Conservation (phyloP, 2,888 invertebrate species). For the Agrotis segetum region DNA sequence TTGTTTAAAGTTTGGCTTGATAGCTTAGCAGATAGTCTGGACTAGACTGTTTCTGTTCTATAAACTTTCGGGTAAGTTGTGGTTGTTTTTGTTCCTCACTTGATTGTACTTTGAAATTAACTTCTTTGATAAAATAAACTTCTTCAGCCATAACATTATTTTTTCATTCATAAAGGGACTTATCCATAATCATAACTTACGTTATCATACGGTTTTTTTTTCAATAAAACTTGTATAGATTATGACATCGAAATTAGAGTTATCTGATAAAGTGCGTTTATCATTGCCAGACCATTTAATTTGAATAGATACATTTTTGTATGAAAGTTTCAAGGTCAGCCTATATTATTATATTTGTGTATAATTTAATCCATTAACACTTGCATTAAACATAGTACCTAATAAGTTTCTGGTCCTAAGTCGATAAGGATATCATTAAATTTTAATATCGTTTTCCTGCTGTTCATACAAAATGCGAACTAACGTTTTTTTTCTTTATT, state of each 20-base stretch:
- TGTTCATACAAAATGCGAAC: conserved; percentile 20
- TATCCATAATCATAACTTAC: neutral
- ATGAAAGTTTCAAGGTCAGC: conserved; percentile 52
- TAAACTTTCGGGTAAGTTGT: conserved; percentile 71
- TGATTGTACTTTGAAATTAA: conserved; percentile 12
- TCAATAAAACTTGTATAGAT: conserved; percentile 25
- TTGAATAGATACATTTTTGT: conserved; percentile 43
- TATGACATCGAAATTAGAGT: conserved; percentile 29
- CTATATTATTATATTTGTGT: conserved; percentile 10
- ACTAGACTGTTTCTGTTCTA: conserved; percentile 71
- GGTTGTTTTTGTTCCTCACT: conserved; percentile 11
- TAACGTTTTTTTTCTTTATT: neutral
- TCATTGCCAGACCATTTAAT: conserved; percentile 55
- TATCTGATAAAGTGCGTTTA: conserved; percentile 61
- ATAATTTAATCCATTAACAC: conserved; percentile 14
- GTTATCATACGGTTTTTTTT: conserved; percentile 11
- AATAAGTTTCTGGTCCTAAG: conserved; percentile 4
- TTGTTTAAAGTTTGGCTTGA: conserved; percentile 52
- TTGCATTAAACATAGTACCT: neutral
- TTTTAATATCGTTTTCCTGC: conserved; percentile 13
- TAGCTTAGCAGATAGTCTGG: conserved; percentile 41
- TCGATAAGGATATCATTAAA: conserved; percentile 7
- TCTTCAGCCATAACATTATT: neutral
- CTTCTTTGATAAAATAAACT: conserved; percentile 9
- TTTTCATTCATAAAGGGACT: conserved; percentile 7